A percentile compares a stretch with the other conserved stretches of the same genome.
phyloP scores from a whole-genome alignment of 2,113 vertebrate genomes.

The Scatophagus argus region DNA sequence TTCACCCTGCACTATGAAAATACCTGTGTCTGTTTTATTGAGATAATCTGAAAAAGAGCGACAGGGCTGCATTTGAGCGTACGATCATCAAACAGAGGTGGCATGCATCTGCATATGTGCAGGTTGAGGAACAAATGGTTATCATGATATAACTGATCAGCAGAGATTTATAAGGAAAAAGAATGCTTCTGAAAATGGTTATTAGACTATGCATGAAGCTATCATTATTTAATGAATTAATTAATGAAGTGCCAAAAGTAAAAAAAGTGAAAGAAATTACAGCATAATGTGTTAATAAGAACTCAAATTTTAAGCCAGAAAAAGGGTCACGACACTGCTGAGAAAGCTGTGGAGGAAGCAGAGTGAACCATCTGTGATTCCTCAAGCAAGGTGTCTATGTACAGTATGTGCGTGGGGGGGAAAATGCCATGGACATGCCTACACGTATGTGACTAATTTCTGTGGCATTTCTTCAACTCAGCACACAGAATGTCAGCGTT shows the following conservation, averaged over 20 bases:
- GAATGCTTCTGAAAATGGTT: conserved; percentile 7
- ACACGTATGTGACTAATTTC: conserved; percentile 60
- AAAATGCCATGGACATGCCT: conserved; percentile 46
- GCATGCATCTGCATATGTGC: conserved; percentile 1
- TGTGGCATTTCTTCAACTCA: conserved; percentile 51
- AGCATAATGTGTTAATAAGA: conserved; percentile 51
- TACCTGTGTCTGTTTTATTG: conserved; percentile 51
- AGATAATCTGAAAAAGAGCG: conserved; percentile 6
- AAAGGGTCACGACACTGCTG: conserved; percentile 56
- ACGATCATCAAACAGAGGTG: conserved; percentile 12
- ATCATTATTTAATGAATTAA: conserved; percentile 32
- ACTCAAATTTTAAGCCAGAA: conserved; percentile 48
- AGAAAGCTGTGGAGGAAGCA: conserved; percentile 68
- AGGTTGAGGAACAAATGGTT: conserved; percentile 14
- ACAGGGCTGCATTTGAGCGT: conserved; percentile 19
- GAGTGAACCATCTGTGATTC: conserved; percentile 74
- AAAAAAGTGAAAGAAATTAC: conserved; percentile 41
- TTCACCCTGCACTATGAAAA: conserved; percentile 43
- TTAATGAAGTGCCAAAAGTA: conserved; percentile 35
- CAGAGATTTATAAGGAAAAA: conserved; percentile 18
- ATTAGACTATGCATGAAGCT: conserved; percentile 2
- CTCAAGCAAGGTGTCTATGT: conserved; percentile 50
- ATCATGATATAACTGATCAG: background rate
- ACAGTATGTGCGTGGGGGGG: conserved; percentile 58
- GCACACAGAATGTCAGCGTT: conserved; percentile 1